Conservation (phyloP, 2,113 vertebrate species). For the Baryphthengus martii region DNA sequence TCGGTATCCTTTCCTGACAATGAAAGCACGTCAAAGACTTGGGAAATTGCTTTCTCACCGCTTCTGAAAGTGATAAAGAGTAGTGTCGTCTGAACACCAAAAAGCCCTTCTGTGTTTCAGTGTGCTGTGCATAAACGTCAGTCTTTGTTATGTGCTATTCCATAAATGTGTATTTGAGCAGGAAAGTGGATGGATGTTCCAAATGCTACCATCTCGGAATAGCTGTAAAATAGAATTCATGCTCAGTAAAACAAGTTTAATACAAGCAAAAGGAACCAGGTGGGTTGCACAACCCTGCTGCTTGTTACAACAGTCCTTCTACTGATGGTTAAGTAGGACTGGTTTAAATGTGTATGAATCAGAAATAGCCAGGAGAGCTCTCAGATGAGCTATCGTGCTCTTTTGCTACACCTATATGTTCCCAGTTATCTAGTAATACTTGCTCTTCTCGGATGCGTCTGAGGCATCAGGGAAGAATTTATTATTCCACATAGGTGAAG, state of each 20-base stretch:
- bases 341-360: background rate
- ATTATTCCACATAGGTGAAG: background rate
- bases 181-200: background rate
- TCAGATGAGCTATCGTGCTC: background rate
- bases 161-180: background rate
- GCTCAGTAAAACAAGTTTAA: too few species aligned
- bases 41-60: conserved; percentile 8
- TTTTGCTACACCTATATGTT: background rate
- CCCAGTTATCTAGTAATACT: background rate
- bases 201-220: background rate
- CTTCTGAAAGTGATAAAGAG: conserved; percentile 36
- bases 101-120: background rate
- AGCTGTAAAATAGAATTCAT: background rate
- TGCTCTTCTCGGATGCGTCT: background rate
- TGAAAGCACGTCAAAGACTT: conserved; percentile 4
- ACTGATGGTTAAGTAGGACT: background rate
- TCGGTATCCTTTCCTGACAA: background rate
- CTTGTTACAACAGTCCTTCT: background rate
- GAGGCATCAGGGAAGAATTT: background rate
- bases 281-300: background rate
- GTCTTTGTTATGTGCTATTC: background rate
- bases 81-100: background rate
- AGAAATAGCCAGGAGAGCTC: background rate
- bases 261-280: background rate
- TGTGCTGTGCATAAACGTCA: background rate